phyloP scores from a whole-genome alignment of 2,113 vertebrate species.

The Pycnonotus jocosus region DNA sequence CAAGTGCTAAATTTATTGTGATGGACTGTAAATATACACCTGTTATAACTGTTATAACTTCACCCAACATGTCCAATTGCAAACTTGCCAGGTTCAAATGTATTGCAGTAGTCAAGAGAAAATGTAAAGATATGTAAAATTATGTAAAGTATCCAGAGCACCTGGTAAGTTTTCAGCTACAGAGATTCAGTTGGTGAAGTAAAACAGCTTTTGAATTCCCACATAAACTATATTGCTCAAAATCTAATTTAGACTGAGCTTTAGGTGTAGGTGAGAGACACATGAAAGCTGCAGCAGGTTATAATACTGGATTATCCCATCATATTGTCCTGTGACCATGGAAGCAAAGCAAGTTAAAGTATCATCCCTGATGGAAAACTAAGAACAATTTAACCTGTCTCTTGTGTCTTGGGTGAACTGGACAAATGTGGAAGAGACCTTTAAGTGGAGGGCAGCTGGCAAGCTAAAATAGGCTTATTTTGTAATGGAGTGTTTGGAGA shows the following conservation, averaged over 20 bases:
- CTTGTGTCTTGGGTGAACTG: background rate
- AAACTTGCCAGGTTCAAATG: background rate
- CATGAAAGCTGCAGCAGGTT: background rate
- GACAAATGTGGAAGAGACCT: background rate
- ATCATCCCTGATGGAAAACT: background rate
- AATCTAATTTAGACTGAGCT: background rate
- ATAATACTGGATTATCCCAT: background rate
- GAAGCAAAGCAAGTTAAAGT: background rate
- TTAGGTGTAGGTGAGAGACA: background rate
- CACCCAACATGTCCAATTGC: background rate
- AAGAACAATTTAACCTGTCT: background rate
- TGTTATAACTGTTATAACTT: background rate
- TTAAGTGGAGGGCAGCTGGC: background rate
- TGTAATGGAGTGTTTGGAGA: background rate
- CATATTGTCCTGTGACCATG: rapidly evolving
- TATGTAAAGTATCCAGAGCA: background rate
- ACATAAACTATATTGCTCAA: background rate
- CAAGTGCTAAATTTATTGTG: background rate
- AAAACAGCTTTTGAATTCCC: background rate
- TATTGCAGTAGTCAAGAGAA: background rate
- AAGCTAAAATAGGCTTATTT: background rate
- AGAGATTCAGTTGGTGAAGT: background rate
- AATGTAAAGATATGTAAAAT: background rate
- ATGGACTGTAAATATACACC: background rate
- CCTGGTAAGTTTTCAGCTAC: background rate